Conservation (phyloP, 92 coral and sea anemone genomes). For the Ricordea florida region DNA sequence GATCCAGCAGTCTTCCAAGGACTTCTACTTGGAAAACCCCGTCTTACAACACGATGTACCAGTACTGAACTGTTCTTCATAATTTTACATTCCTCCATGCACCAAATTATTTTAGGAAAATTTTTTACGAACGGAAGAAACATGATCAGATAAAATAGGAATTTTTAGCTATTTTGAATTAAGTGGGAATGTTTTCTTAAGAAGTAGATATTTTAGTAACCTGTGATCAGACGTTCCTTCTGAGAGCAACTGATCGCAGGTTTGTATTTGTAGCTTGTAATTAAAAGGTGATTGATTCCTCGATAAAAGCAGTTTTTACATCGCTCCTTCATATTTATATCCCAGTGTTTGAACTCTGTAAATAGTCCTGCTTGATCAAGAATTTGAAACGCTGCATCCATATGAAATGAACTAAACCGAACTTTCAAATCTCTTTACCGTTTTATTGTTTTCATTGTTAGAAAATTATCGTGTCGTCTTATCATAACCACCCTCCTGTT, state of each 20-base stretch:
- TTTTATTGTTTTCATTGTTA: too few species aligned
- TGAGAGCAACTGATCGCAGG: too few species aligned
- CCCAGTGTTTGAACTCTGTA: background rate
- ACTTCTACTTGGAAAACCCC: conserved; percentile 19
- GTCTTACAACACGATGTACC: conserved; percentile 19
- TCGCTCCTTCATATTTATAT: background rate
- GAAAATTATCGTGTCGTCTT: too few species aligned
- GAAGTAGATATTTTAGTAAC: background rate
- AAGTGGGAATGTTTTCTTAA: background rate
- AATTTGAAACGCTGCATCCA: too few species aligned
- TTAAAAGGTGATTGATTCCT: background rate
- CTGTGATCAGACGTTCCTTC: too few species aligned
- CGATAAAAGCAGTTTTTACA: background rate
- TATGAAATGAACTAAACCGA: too few species aligned
- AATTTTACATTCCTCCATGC: too few species aligned
- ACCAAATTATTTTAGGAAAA: background rate
- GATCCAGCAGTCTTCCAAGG: conserved; percentile 12
- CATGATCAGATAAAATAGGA: background rate
- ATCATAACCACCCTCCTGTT: too few species aligned
- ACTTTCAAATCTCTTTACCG: too few species aligned
- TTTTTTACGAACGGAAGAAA: background rate
- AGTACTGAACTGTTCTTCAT: conserved; percentile 4
- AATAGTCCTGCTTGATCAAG: too few species aligned
- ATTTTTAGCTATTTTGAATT: conserved; percentile 13
- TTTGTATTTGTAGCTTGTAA: too few species aligned